phyloP scores from a whole-genome alignment of 2,797 vertebrate species.

The Anabacerthia variegaticeps region DNA sequence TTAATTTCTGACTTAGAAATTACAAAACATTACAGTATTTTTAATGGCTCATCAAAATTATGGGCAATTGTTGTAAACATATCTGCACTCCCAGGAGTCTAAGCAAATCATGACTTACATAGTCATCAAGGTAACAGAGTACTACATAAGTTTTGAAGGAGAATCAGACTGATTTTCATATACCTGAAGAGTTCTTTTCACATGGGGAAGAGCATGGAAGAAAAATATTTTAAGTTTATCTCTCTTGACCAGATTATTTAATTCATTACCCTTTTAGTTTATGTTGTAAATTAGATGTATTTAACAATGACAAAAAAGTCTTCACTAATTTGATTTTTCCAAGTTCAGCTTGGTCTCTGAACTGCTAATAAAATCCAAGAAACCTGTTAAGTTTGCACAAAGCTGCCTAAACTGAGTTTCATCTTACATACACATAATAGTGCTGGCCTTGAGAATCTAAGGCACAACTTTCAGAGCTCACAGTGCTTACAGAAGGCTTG shows the following conservation, averaged over 20 bases:
- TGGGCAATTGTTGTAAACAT: neutral
- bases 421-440: rapidly evolving
- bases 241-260: neutral
- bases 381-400: neutral
- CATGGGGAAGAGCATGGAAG: neutral
- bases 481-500: neutral
- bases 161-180: neutral
- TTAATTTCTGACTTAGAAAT: constrained; percentile 3
- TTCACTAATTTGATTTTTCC: neutral
- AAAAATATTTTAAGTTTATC: neutral
- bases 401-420: neutral
- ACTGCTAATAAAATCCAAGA: neutral
- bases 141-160: neutral
- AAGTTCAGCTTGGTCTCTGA: neutral
- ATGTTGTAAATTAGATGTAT: neutral
- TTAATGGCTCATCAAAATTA: constrained; percentile 19
- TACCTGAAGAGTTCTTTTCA: neutral
- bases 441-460: neutral
- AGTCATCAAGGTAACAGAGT: neutral
- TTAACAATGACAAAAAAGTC: neutral
- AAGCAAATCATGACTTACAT: neutral
- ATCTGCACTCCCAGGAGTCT: neutral
- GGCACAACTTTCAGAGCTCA: neutral
- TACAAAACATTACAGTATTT: constrained; percentile 18
- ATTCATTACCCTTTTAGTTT: neutral